A percentile compares a stretch with the other conserved stretches of the same genome.
Conservation (phyloP, 2,888 invertebrate species). For the Spodoptera picta region DNA sequence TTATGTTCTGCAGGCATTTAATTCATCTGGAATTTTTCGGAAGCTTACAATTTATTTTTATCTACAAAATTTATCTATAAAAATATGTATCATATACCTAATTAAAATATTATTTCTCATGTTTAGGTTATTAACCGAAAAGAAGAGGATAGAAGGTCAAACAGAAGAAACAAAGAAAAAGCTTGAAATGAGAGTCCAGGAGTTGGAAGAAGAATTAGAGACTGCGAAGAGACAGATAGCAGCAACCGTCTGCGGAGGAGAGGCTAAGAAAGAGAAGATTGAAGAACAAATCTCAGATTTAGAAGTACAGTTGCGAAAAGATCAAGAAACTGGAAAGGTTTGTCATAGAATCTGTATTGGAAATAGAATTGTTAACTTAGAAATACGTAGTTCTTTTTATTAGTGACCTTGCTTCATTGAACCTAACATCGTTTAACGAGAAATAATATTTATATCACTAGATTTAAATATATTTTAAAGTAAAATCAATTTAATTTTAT, state of each 20-base stretch:
- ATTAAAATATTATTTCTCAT: not conserved
- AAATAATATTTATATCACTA: too few species aligned
- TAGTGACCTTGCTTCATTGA: too few species aligned
- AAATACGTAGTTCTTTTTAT: too few species aligned
- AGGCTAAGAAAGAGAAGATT: constrained; percentile 71
- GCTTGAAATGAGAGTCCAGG: constrained; percentile 68
- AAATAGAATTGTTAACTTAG: not conserved
- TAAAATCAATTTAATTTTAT: too few species aligned
- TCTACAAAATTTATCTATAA: not conserved
- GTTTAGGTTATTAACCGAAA: constrained; percentile 77
- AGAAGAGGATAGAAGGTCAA: constrained; percentile 70
- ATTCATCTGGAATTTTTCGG: too few species aligned
- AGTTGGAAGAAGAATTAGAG: constrained; percentile 75
- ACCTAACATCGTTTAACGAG: too few species aligned
- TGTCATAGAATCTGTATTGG: not conserved
- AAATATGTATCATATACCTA: not conserved
- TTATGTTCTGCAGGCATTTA: too few species aligned
- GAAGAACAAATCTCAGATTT: constrained; percentile 72
- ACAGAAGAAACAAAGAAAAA: constrained; percentile 59
- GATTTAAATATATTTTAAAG: too few species aligned
- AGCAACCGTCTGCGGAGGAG: constrained; percentile 67
- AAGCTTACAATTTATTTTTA: too few species aligned
- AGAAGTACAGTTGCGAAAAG: constrained; percentile 68
- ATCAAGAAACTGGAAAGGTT: constrained; percentile 56
- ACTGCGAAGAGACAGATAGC: constrained; percentile 70